phyloP scores from a whole-genome alignment of 2,113 vertebrate genomes.

The Lanius collurio region DNA sequence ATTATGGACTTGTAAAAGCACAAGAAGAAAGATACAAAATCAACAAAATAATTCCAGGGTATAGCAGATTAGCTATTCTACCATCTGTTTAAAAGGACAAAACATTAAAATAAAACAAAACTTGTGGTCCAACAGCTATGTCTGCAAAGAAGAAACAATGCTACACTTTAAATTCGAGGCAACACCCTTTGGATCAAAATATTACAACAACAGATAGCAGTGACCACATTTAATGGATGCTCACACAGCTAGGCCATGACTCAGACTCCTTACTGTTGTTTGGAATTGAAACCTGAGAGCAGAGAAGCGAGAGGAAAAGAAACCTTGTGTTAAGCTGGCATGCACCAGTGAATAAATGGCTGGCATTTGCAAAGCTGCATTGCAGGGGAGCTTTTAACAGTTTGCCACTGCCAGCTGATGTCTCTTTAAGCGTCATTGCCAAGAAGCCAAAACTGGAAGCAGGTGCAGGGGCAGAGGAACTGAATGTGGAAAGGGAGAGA shows the following conservation, averaged over 20 bases:
- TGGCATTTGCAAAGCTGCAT: constrained; percentile 76
- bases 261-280: constrained; percentile 50
- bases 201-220: constrained; percentile 42
- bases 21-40: constrained; percentile 52
- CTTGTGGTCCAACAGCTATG: constrained; percentile 36
- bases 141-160: constrained; percentile 46
- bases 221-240: constrained; percentile 41
- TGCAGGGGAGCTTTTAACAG: constrained; percentile 79
- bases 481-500: constrained; percentile 52
- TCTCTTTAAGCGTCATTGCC: constrained; percentile 74
- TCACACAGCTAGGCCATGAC: constrained; percentile 24
- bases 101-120: constrained; percentile 29
- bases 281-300: constrained; percentile 56
- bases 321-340: constrained; percentile 68
- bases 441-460: constrained; percentile 81
- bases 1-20: constrained; percentile 56
- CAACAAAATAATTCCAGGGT: constrained; percentile 57
- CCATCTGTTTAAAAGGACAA: constrained; percentile 66
- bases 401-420: constrained; percentile 80
- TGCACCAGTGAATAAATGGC: constrained; percentile 76
- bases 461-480: constrained; percentile 76
- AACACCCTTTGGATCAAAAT: constrained; percentile 67
- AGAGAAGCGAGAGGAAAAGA: neutral
- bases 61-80: constrained; percentile 1
- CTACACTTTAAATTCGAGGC: constrained; percentile 47